Percentiles rank a stretch among this genome's conserved stretches.
Conservation (phyloP, 2,888 invertebrate genomes). For the Campopleginae sp. region DNA sequence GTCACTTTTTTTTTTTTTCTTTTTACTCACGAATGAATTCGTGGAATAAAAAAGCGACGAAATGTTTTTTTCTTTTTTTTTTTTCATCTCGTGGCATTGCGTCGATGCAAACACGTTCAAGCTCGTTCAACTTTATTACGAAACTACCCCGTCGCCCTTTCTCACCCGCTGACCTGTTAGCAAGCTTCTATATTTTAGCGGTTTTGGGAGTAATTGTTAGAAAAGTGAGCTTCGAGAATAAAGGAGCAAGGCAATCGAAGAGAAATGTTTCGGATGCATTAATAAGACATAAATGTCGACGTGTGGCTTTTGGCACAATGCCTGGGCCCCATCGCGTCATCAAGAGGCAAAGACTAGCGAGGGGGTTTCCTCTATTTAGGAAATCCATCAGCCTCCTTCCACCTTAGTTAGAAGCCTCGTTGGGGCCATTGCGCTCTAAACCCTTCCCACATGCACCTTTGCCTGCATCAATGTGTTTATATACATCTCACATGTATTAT, state of each 20-base stretch:
- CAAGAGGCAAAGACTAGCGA: neutral
- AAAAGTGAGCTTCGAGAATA: neutral
- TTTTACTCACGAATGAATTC: too few relatives aligned
- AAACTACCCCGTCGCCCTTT: neutral
- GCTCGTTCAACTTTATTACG: too few relatives aligned
- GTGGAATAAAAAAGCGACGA: too few relatives aligned
- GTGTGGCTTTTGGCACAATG: conserved; percentile 75
- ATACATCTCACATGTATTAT: neutral
- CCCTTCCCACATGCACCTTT: conserved; percentile 35
- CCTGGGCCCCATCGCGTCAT: conserved; percentile 72
- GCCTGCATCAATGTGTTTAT: conserved; percentile 1
- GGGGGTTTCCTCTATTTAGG: conserved; percentile 78
- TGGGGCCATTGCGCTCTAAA: conserved; percentile 62
- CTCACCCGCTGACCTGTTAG: neutral
- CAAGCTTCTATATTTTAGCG: neutral
- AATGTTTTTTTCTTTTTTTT: too few relatives aligned
- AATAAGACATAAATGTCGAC: conserved; percentile 81
- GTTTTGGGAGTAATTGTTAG: neutral
- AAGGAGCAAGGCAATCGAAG: conserved; percentile 73
- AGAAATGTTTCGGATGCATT: conserved; percentile 80
- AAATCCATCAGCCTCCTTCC: conserved; percentile 76
- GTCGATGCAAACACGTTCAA: too few relatives aligned
- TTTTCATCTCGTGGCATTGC: too few relatives aligned
- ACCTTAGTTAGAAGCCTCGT: conserved; percentile 40
- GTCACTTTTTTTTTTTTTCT: too few relatives aligned